Base-by-base conservation (phyloP, 2,113 vertebrate genomes). In the Petroica traversi region DNA sequence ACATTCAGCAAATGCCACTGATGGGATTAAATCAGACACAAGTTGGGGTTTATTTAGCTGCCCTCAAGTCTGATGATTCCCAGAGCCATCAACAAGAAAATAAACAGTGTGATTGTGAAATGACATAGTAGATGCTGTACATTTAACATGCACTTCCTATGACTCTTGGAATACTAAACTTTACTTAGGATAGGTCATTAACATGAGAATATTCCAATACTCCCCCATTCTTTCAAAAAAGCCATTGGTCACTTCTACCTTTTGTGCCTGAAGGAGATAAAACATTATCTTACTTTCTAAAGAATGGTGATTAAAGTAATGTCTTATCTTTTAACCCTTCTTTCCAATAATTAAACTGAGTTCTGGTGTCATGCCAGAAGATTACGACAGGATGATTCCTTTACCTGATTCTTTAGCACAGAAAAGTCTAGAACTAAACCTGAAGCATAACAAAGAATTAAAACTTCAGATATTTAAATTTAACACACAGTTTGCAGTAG, bases 401-500 rank as follows among this genome's bases (percentile, higher is more conserved):
- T 11, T 43, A 85, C 12, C 52, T 68, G 12, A 43, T 31, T 72
- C 55, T 71, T 63, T 36, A 59, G 17, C 31, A 71, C 28, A 36
- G 29, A 46, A 38, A 20, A 12, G 12, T 40, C 34, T 67, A 61
- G 12, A 81, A 76, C 4, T 48, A 90, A 88, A 58, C 11, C 22
- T 20, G 6, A 67, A 88, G 52, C n/a, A 45, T 31, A 86, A 84
- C 2, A 6, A 85, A 88, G 29, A 80, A 91, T 26, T 63, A 71
- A 86, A 95, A 67, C 40, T 81, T 86, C 20, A 80, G 17, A n/a
- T 63, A 33, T 58, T 90, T 61, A 82, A 85, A 64, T 82, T 59
- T 62, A 83, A 79, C 26, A 38, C 8, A 54, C 14, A 55, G 11
- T 74, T 77, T 84, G 43, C 28, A 51, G 25, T 41, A 74, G n/a